These are phyloP conservation scores for Platyscapa corneri DNA, from an alignment of 1,140 invertebrate genomes.

Conservation along the genomic window DNA sequence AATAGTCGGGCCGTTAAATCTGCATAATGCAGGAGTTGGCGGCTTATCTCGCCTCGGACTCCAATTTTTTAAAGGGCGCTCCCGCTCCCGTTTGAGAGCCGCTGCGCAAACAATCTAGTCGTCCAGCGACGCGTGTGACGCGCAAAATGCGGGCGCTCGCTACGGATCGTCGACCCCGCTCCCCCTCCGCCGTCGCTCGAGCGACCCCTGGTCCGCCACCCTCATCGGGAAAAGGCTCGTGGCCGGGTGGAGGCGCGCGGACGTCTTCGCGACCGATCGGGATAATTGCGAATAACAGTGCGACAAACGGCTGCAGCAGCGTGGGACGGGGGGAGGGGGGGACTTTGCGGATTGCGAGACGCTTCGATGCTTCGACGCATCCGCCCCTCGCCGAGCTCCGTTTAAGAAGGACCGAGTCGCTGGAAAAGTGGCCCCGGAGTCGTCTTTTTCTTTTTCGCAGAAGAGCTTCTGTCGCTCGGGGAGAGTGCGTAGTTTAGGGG, in stretches of 20 bases:
- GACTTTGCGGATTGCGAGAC: slow-evolving; percentile 54
- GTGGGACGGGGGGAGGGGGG: neutral
- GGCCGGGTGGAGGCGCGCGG: slow-evolving; percentile 60
- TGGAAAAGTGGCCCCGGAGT: neutral
- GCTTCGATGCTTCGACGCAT: slow-evolving; percentile 56
- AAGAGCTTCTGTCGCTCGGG: neutral
- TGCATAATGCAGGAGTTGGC: slow-evolving; percentile 55
- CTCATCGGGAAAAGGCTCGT: slow-evolving; percentile 58
- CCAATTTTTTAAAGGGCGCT: neutral
- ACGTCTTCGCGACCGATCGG: slow-evolving; percentile 62
- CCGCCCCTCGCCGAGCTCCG: slow-evolving; percentile 39
- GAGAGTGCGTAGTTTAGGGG: neutral
- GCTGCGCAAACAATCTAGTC: slow-evolving; percentile 75
- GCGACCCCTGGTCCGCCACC: no score
- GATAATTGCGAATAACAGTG: slow-evolving; percentile 74
- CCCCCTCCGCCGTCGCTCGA: slow-evolving; percentile 20
- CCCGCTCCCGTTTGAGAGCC: slow-evolving; percentile 69
- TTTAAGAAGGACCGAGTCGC: neutral
- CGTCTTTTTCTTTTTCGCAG: neutral
- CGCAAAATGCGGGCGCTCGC: slow-evolving; percentile 73
- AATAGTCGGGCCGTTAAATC: slow-evolving; percentile 54
- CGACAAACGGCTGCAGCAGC: slow-evolving; percentile 66
- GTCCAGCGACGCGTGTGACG: slow-evolving; percentile 74
- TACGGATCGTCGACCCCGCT: slow-evolving; percentile 56
- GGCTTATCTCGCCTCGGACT: slow-evolving; percentile 48